Evolutionary conservation across 2,797 vertebrate species (phyloP).

Genomic region (Chloroceryle amazona): DNA sequence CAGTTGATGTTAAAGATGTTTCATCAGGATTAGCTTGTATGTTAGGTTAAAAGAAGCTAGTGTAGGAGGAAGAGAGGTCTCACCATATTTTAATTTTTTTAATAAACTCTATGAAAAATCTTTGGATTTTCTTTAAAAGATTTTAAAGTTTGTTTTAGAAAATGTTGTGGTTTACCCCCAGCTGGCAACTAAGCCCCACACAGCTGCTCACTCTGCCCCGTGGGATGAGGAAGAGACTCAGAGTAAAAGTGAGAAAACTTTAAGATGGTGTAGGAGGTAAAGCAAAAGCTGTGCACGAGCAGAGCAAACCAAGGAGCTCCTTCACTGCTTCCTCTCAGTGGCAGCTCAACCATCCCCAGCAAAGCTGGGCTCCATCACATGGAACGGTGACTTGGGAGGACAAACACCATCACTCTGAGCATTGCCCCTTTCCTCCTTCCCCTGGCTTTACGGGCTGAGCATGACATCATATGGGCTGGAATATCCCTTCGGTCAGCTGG

Average conservation of each 20-base stretch:
- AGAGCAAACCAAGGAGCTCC: neutral
- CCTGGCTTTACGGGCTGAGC: neutral
- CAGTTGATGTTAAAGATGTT: conserved; percentile 33
- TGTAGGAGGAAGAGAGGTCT: conserved; percentile 33
- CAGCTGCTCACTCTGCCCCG: neutral
- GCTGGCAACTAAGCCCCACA: neutral
- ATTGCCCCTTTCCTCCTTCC: neutral
- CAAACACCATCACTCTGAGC: neutral
- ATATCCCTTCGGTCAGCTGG: neutral
- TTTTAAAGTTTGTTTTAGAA: neutral
- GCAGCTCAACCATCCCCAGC: neutral
- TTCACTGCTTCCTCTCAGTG: neutral
- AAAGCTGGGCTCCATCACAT: neutral
- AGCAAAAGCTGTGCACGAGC: neutral
- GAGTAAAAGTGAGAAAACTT: neutral
- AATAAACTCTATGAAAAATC: neutral
- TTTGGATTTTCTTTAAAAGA: neutral
- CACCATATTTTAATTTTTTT: neutral
- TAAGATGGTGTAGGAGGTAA: neutral
- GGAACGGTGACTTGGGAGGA: neutral
- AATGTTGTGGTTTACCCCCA: neutral
- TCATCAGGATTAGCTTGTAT: conserved; percentile 2
- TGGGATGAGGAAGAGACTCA: neutral
- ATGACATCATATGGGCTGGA: too few species aligned
- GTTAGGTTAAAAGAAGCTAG: conserved; percentile 37